Base-by-base conservation (phyloP, 2,888 invertebrate genomes). In the Heteropelma amictum region DNA sequence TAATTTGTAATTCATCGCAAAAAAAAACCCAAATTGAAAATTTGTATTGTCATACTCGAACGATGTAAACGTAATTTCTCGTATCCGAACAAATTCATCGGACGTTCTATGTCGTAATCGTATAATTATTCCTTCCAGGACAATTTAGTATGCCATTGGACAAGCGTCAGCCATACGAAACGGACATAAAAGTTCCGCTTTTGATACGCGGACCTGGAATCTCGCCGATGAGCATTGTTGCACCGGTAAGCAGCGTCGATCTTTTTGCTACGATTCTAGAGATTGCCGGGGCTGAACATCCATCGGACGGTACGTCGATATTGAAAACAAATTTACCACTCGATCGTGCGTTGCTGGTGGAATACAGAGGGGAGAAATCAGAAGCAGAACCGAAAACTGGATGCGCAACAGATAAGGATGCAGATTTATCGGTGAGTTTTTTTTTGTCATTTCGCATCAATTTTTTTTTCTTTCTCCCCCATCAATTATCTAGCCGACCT, bases 121-220 rank as follows among this genome's bases (percentile, higher is more conserved):
- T 14, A 28, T 28, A 51, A 21, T 14, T 53, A 7, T 40, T n/a
- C 19, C 14, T 38, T 26, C 61, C 2, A 63, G 97, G 97, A 8
- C 97, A 97, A 90, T 97, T 96, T 89, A 93, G 95, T 1, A 93
- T 96, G 90, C 95, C 96, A 0, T 93, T 93, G 90, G 97, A 98
- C 89, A 98, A 98, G 86, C 91, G 97, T 1, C 96, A 97, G 83
- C 95, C 96, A 0, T 98, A 98, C 88, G 97, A 98, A 86, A 94
- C 96, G 0, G 98, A 98, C 85, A 94, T 97, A 45, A 92, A 93
- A 80, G 94, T 98, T 0, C 97, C 97, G 0, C 90, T 98, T 3
- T 84, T 97, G 51, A 92, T 98, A 1, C 91, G 93, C 49, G 97
- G 96, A 0, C 97, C 97, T 0, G 91, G 91, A 1, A 89, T 96